Base-by-base conservation (phyloP, 2,888 invertebrate species). In the Omphaloscelis lunosa region DNA sequence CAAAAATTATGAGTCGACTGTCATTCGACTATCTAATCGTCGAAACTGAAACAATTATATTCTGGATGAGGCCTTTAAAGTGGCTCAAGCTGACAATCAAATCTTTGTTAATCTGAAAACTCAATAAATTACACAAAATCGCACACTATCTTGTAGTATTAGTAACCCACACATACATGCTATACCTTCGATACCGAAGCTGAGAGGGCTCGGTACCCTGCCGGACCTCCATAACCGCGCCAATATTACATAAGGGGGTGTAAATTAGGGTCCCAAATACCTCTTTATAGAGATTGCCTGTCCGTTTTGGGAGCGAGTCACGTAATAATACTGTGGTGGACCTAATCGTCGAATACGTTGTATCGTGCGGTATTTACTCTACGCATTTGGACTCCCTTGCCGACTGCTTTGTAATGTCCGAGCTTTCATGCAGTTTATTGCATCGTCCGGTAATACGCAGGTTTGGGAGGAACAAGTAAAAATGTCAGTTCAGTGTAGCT, bases 221-320 rank as follows among this genome's bases (percentile, higher is more conserved):
- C 86, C 86, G 91, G 92, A 94, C 95, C 94, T 94, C 94, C 93
- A 95, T 95, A 95, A 95, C 93, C 87, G 90, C 90, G 89, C 89
- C 91, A 92, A 95, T 95, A 95, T 96, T 95, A 94, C 94, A 91
- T 93, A 94, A 94, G 94, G 94, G 95, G 93, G 95, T 96, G 96
- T 95, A 95, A 96, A 96, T 96, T 95, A 95, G 95, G 95, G 94
- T 94, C 91, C 92, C 94, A 92, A 95, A 95, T 94, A 94, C 95
- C 95, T 94, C 93, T 95, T 94, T 94, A 95, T 95, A 94, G 94
- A 94, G 95, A 95, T 95, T 95, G 95, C 93, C 91, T 93, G 93
- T 93, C 94, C 94, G 93, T 90, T 95, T 93, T 89, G 92, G 90
- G 92, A 90, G 89, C 94, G 86, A 94, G 95, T 95, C 96, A 95